Base-by-base conservation (phyloP, 2,797 vertebrate genomes). In the Glyptemys insculpta region DNA sequence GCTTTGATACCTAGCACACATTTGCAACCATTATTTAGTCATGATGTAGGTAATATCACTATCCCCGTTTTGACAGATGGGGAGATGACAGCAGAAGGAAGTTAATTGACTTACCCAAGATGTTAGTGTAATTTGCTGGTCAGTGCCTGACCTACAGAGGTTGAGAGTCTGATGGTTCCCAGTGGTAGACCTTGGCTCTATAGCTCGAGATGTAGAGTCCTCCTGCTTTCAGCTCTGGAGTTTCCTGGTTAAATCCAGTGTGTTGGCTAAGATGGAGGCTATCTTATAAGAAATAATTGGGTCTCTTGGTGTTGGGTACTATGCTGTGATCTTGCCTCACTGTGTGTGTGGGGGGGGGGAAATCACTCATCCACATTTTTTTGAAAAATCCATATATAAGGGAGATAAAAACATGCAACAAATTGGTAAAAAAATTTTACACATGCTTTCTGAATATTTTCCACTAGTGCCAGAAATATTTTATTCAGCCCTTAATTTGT, bases 271-370 rank as follows among this genome's bases (percentile, higher is more conserved):
- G 16, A n/a, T 65, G 59, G 34, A 65, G 59, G 59, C 8, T 31
- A 65, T 65, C 62, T 18, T n/a, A 65, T n/a, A 34, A 65, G 34
- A 65, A n/a, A 65, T 16, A 65, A 18, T 15, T 31, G 8, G 6
- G 59, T 65, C 7, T 65, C 62, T 65, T n/a, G 34, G 18, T 34
- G 62, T 65, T 65, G 34, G 15, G 15, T 65, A 65, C 62, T 65
- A n/a, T 65, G 7, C 31, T 65, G 62, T 65, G 34, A 65, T 65
- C 16, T n/a, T 65, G 34, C 34, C 31, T 65, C 62, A 19, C 31
- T 65, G 16, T 3, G 4, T 1, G 34, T 65, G 16, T 5, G 2
- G 1, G 34, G 4, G 12, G 12, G n/a, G n/a, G 16, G 34, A n/a
- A 68, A 68, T 68, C 18, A 37, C 16, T 37, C 34, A 21, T 68